Percentiles rank a stretch among this genome's conserved stretches.
These are phyloP conservation scores for Ariopsis seemanni DNA, from an alignment of 2,113 vertebrate genomes.

Conservation along the genomic window DNA sequence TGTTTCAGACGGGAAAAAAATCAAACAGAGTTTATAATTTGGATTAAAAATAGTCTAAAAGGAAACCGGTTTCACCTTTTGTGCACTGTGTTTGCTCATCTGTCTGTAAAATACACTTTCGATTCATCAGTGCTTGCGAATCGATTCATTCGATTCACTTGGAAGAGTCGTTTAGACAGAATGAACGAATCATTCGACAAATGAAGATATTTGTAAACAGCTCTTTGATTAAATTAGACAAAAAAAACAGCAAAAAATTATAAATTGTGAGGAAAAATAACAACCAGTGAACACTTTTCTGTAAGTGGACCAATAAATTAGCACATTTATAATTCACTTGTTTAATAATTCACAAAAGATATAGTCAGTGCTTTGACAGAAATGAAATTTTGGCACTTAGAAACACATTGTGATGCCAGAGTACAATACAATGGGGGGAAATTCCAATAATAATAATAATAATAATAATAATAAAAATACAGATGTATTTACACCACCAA, in stretches of 20 bases:
- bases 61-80: not conserved
- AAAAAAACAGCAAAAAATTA: not conserved
- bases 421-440: conserved; percentile 10
- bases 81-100: not conserved
- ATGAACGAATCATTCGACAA: not conserved
- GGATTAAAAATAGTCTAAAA: not conserved
- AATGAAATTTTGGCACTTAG: conserved; percentile 54
- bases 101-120: not conserved
- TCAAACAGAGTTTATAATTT: not conserved
- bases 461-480: conserved; percentile 7
- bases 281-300: not conserved
- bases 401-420: conserved; percentile 40
- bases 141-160: no score
- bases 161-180: not conserved
- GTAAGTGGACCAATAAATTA: not conserved
- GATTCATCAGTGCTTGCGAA: not conserved
- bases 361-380: conserved; percentile 52
- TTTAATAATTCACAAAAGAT: conserved; percentile 53
- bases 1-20: not conserved
- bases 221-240: no score
- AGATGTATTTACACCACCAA: conserved; percentile 8
- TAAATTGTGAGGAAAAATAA: not conserved
- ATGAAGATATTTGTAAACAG: no score
- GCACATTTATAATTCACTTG: conserved; percentile 24
- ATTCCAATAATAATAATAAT: conserved; percentile 5